Evolutionary conservation across 2,888 invertebrate species (phyloP).

Genomic region (Pheosia gnoma): DNA sequence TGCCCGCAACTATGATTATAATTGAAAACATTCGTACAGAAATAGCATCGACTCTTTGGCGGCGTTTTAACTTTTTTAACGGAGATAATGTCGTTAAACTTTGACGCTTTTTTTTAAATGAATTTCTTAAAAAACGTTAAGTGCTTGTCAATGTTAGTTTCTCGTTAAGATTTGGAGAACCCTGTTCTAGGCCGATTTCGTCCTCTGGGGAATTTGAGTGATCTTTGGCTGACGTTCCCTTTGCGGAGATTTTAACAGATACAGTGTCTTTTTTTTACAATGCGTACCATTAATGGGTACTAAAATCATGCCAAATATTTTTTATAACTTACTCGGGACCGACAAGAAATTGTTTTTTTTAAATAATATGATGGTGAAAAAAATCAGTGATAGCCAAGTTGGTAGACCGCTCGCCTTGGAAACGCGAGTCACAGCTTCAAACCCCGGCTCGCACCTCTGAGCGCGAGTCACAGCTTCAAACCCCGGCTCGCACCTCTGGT

Average conservation of each 20-base stretch:
- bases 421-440: no score
- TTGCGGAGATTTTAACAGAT: slow-evolving; percentile 6
- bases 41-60: slow-evolving; percentile 44
- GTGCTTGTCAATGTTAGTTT: slow-evolving; percentile 60
- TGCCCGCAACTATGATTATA: slow-evolving; percentile 59
- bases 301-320: no score
- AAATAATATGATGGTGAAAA: no score
- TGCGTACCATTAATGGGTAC: no score
- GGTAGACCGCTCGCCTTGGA: no score
- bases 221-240: slow-evolving; percentile 29
- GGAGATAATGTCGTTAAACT: slow-evolving; percentile 62
- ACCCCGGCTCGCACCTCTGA: no score
- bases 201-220: slow-evolving; percentile 32
- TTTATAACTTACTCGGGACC: no score
- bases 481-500: no score
- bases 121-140: slow-evolving; percentile 56
- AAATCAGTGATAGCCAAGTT: no score
- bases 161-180: slow-evolving; percentile 19
- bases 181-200: slow-evolving; percentile 22
- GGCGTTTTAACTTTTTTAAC: slow-evolving; percentile 58
- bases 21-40: slow-evolving; percentile 66
- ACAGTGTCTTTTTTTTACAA: no score
- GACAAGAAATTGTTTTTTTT: no score
- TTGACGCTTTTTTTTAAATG: slow-evolving; percentile 72
- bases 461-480: no score